phyloP scores from a whole-genome alignment of 2,113 vertebrate species.

The Laticauda laticaudata region DNA sequence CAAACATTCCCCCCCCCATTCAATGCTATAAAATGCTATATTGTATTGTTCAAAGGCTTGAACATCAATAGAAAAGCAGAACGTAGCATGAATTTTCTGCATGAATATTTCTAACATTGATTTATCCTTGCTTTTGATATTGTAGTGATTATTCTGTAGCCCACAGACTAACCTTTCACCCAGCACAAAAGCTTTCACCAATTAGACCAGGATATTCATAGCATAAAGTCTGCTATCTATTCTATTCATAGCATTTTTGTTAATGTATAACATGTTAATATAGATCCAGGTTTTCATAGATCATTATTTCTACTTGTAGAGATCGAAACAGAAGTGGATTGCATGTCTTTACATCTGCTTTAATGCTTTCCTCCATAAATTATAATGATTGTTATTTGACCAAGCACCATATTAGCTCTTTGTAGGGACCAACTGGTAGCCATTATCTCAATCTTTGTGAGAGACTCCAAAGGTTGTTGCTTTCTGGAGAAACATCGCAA shows the following conservation, averaged over 20 bases:
- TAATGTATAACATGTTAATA: background rate
- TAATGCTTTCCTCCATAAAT: background rate
- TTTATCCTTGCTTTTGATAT: background rate
- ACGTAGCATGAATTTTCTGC: conserved; percentile 1
- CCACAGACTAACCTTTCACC: background rate
- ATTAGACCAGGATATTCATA: background rate
- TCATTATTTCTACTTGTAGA: background rate
- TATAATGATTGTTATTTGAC: background rate
- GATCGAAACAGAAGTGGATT: background rate
- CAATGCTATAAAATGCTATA: background rate
- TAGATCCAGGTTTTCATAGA: background rate
- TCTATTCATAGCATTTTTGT: background rate
- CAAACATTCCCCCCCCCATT: background rate
- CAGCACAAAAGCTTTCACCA: background rate
- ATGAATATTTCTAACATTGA: conserved; percentile 2
- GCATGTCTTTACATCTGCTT: background rate
- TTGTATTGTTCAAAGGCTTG: background rate
- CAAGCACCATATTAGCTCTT: background rate
- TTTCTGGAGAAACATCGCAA: background rate
- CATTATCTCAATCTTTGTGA: background rate
- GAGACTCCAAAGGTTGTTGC: background rate
- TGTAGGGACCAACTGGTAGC: background rate
- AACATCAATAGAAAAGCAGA: background rate
- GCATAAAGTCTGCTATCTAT: background rate
- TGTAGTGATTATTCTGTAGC: background rate